Base-by-base conservation (phyloP, 1,140 invertebrate genomes). In the Cylas formicarius region DNA sequence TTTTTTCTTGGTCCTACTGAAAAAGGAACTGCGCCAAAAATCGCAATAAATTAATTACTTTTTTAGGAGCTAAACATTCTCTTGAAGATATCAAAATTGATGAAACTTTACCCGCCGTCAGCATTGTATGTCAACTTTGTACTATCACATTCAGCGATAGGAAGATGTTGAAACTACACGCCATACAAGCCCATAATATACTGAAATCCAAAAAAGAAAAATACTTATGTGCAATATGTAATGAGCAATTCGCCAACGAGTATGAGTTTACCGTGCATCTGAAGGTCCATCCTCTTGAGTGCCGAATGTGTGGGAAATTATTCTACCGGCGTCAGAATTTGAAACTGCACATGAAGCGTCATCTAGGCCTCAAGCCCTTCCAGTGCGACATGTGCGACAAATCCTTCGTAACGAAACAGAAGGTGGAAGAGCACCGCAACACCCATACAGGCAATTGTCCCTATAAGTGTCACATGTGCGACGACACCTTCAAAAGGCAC, bases 391-490 rank as follows among this genome's bases (percentile, higher is more conserved):
- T 82, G n/a, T 52, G 90, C 63, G 77, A 83, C 57, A 84, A 91
- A 63, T 75, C 79, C 16, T 91, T 90, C 65, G 68, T 86, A 5
- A 86, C 84, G 2, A 78, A 81, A 43, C 81, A 85, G 56, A 85
- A 86, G 51, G 63, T 87, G 14, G 71, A 77, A 14, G 85, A 88
- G 31, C 87, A 92, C 57, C 81, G 80, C 54, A 81, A 86, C 34
- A 76, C 82, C 20, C 88, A 92, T 60, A 86, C 85, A 0, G 84
- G 85, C 0, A 80, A 82, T 43, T 80, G 84, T 18, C 85, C 86
- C 0, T 75, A 87, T 2, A 86, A 85, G 56, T 92, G 88, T 62
- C 75, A 77, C 18, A 70, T 86, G 47, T 92, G 88, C 62, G 79
- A 82, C 51, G 80, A 85, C 60, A 80, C 78, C n/a, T 92, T 91